Percentiles rank a stretch among this genome's conserved stretches.
phyloP scores from a whole-genome alignment of 2,113 vertebrate genomes.

The Caracal caracal region DNA sequence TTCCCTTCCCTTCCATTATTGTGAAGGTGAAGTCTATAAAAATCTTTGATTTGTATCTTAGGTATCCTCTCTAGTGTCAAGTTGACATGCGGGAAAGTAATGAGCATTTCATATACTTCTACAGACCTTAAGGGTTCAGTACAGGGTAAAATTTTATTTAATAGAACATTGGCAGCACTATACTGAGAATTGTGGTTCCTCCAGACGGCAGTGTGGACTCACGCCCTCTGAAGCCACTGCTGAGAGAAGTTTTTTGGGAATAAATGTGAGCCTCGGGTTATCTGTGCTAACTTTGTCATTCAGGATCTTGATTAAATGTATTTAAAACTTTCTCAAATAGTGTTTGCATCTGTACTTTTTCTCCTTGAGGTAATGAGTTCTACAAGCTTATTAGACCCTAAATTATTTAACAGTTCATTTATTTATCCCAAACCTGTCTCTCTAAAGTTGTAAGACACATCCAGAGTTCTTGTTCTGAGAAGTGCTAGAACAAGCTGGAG shows the following conservation, averaged over 20 bases:
- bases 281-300: neutral
- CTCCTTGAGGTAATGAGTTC: conserved; percentile 37
- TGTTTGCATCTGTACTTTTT: neutral
- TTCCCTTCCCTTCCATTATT: neutral
- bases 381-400: conserved; percentile 18
- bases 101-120: neutral
- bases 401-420: neutral
- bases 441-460: neutral
- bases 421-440: neutral
- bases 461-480: conserved; percentile 37
- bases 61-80: neutral
- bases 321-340: conserved; percentile 18
- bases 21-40: conserved; percentile 25
- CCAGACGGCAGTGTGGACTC: neutral
- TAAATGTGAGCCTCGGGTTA: neutral
- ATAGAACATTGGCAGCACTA: neutral
- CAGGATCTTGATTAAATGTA: neutral
- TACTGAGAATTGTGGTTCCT: neutral
- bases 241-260: conserved; percentile 20
- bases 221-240: neutral
- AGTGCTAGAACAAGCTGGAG: neutral
- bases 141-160: neutral
- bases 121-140: neutral
- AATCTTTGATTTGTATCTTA: conserved; percentile 3
- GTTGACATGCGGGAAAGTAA: conserved; percentile 6